phyloP scores from a whole-genome alignment of 2,797 vertebrate genomes.

The Morelia viridis region DNA sequence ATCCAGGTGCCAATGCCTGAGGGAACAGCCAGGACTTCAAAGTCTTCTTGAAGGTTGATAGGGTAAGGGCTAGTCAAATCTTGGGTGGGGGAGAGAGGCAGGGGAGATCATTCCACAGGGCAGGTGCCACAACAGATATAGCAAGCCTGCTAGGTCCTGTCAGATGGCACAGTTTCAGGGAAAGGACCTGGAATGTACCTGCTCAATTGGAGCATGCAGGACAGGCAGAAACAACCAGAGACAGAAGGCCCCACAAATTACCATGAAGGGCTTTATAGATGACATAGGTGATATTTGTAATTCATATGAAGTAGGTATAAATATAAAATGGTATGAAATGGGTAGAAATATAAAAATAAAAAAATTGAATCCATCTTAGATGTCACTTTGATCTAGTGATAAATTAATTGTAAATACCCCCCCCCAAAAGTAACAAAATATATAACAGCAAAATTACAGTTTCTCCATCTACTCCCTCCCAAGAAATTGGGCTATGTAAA shows the following conservation, averaged over 20 bases:
- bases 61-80: background rate
- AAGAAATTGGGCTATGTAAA: constrained; percentile 56
- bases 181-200: background rate
- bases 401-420: constrained; percentile 13
- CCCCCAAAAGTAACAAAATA: constrained; percentile 49
- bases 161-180: background rate
- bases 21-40: background rate
- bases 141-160: background rate
- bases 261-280: background rate
- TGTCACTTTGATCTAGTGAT: background rate
- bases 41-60: background rate
- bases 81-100: background rate
- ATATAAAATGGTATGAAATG: background rate
- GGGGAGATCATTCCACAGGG: background rate
- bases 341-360: background rate
- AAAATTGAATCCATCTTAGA: background rate
- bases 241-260: background rate
- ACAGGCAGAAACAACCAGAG: background rate
- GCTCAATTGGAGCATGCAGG: background rate
- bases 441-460: constrained; percentile 58
- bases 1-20: too few relatives aligned
- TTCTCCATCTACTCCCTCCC: constrained; percentile 39
- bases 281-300: background rate
- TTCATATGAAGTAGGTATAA: background rate
- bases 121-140: background rate